phyloP scores from a whole-genome alignment of 2,888 invertebrate species.

The Himalopsyche kuldschensis region DNA sequence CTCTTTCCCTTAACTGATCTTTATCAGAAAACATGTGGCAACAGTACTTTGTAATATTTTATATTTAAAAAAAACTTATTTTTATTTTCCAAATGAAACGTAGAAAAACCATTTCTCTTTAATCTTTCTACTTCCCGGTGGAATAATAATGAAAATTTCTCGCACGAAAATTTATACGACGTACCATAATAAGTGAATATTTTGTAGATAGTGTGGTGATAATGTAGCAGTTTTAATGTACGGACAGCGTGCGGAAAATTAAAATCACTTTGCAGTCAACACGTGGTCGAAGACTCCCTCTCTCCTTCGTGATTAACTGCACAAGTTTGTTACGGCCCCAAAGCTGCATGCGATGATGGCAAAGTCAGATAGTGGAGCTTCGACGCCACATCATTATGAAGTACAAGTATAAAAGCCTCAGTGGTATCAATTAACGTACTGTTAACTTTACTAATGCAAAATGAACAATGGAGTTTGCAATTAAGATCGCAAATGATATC shows the following conservation, averaged over 20 bases:
- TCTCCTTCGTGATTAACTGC: constrained; percentile 13
- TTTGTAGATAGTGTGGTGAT: constrained; percentile 19
- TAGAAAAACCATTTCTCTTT: too few species aligned
- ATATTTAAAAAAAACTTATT: too few species aligned
- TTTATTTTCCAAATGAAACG: too few species aligned
- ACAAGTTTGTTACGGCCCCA: constrained; percentile 4
- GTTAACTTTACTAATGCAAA: neutral
- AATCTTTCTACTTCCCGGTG: too few species aligned
- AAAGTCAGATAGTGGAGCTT: neutral
- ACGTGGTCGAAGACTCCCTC: constrained; percentile 10
- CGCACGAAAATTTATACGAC: neutral
- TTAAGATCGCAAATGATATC: too few species aligned
- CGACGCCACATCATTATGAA: neutral
- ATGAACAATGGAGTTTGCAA: neutral
- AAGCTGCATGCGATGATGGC: constrained; percentile 7
- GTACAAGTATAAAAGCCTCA: neutral
- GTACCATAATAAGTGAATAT: constrained; percentile 9
- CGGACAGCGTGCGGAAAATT: constrained; percentile 19
- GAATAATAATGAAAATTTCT: neutral
- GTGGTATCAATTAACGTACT: neutral
- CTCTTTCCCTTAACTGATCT: too few species aligned
- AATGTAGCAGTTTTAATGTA: constrained; percentile 17
- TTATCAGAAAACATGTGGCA: too few species aligned
- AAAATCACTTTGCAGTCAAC: constrained; percentile 28
- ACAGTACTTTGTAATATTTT: too few species aligned